Base-by-base conservation (phyloP, 1,140 invertebrate genomes). In the Gryllus bimaculatus region DNA sequence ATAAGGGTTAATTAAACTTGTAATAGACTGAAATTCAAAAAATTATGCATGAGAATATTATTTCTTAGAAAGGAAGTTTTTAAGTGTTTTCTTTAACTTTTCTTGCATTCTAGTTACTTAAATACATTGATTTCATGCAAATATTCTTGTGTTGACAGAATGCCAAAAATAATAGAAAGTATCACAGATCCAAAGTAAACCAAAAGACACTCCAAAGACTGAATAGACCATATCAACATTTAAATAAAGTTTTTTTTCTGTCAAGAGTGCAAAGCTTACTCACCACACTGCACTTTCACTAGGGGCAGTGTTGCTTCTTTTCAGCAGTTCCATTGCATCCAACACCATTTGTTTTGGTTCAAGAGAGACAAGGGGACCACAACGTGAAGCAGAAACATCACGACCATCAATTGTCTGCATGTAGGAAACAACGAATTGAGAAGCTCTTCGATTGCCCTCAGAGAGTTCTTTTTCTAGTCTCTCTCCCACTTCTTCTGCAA, bases 401-500 rank as follows among this genome's bases (percentile, higher is more conserved):
- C 48, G 47, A 73, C 66, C 73, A 79, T 79, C 48, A 48, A 79
- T 75, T 18, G 66, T 66, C 74, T 79, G 78, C 15, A 48, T 73
- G 78, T 79, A 78, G 20, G 82, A 82, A 75, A 83, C 80, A 21
- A 81, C 81, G 21, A 84, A 78, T 39, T 80, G 79, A 21, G 82
- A 80, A 12, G 83, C 83, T 80, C 79, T 81, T 76, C 83, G 73
- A 74, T 82, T 81, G 80, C 83, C 80, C 85, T 91, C 92, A 78
- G 88, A 86, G 18, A 88, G 88, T 87, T 98, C 96, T 83, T 93
- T 91, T 75, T 92, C 89, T n/a, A 98, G 86, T 76, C 96, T 89
- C 84, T 97, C 95, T 74, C 90, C 89, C 49, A 98, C 89, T 88
- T 98, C 96, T 54, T 89, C 89, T 0, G 92, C 87, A 8, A 99